phyloP scores from a whole-genome alignment of 53 echinoderm and acorn worm genomes.

The Temnopleurus reevesii region DNA sequence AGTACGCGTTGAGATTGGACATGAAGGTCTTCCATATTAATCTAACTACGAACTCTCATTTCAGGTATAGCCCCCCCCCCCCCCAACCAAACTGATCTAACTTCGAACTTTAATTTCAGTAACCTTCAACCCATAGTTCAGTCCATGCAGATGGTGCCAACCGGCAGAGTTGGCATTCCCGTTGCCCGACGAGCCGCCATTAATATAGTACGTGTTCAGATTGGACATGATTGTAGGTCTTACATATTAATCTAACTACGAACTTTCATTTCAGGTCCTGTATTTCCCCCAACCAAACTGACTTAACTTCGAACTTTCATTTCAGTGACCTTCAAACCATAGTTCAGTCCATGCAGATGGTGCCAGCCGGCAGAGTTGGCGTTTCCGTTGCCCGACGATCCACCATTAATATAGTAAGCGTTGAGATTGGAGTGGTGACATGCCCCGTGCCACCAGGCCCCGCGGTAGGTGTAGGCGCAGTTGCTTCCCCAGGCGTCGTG shows the following conservation, averaged over 20 bases:
- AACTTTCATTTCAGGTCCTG: no score
- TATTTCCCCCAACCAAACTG: no score
- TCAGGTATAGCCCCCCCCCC: no score
- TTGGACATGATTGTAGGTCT: no score
- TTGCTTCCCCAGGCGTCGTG: constrained; percentile 62
- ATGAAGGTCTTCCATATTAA: no score
- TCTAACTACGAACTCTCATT: no score
- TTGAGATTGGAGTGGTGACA: constrained; percentile 65
- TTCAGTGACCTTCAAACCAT: constrained; percentile 62
- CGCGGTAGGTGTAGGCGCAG: constrained; percentile 69
- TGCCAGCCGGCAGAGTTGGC: constrained; percentile 56
- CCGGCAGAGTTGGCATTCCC: not conserved
- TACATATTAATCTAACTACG: no score
- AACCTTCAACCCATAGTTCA: constrained; percentile 62
- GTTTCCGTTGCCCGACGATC: not conserved
- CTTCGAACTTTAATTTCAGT: constrained; percentile 62
- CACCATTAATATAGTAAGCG: constrained; percentile 66
- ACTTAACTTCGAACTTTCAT: constrained; percentile 57
- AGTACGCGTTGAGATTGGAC: constrained; percentile 78
- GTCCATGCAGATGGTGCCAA: constrained; percentile 67
- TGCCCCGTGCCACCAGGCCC: constrained; percentile 67
- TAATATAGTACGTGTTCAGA: constrained; percentile 72
- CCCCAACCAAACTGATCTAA: no score
- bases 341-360: constrained; percentile 64
- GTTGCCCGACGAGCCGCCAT: not conserved